Conservation (phyloP, 2,888 invertebrate species). For the Scrobipalpa costella region DNA sequence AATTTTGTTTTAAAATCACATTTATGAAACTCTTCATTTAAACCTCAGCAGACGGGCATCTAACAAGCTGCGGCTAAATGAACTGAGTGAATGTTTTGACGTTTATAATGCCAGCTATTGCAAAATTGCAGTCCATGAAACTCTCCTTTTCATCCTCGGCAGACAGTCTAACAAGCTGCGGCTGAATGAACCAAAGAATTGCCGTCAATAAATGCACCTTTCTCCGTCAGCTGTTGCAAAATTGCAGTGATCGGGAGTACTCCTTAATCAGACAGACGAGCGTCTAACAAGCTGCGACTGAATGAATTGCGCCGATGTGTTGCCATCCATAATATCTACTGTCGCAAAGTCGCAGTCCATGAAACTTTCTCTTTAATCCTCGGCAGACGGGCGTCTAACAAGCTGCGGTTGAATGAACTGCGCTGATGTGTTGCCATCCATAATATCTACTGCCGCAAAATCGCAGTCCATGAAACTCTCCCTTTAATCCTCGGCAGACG, state of each 20-base stretch:
- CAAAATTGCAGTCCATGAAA: neutral
- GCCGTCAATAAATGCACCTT: too few species aligned
- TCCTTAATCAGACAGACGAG: neutral
- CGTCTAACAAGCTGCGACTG: neutral
- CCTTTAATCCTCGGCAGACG: neutral
- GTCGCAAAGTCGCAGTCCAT: too few species aligned
- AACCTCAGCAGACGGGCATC: neutral
- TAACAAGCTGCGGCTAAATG: constrained; percentile 1
- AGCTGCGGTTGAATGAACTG: neutral
- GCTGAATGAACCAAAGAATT: too few species aligned
- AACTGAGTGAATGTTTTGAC: neutral
- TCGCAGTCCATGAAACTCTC: neutral
- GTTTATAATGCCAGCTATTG: too few species aligned
- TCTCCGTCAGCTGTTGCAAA: neutral
- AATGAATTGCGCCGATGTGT: too few species aligned
- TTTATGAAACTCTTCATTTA: neutral
- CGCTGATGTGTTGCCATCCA: too few species aligned
- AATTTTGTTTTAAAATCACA: neutral
- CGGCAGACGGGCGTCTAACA: neutral
- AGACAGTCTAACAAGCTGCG: neutral
- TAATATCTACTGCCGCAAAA: neutral
- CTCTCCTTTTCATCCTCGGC: neutral
- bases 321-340: too few species aligned
- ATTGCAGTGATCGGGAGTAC: neutral
- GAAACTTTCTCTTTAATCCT: neutral